Base-by-base conservation (phyloP, 2,797 vertebrate genomes). In the Sitta carolinensis region DNA sequence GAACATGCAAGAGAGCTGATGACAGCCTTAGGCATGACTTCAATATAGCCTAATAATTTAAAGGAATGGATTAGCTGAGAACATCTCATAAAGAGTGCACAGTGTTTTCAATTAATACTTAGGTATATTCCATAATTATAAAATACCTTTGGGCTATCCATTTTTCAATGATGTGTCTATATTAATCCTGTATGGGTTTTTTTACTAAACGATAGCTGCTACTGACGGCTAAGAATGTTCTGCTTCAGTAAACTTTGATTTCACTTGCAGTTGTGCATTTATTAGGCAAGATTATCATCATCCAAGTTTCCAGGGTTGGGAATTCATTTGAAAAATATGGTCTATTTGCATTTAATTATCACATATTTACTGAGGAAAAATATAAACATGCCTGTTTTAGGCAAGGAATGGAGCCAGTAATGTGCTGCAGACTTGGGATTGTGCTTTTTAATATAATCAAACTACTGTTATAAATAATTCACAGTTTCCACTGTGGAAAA, bases 371-470 rank as follows among this genome's bases (percentile, higher is more conserved):
- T 66, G 54, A 95, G 87, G 84, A 95, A 96, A 91, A 90, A 93
- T 95, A 96, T 96, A 95, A 95, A 96, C 95, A 96, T 8, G 74
- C 90, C 89, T 93, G 94, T 81, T 96, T 95, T 96, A 95, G 63
- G 61, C 93, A 94, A 96, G 96, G 95, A 97, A 91, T 95, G 93
- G 89, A 95, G 96, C 95, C 96, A 96, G 89, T 94, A 96, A 93
- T 80, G 83, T 87, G 68, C 89, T 92, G 89, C 88, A 96, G 91
- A 79, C 74, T 93, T 93, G 83, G 89, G 91, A 96, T 89, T 97
- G 93, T 94, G 93, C 91, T 96, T 96, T 97, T 96, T 97, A 96
- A 88, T 95, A 96, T 94, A 96, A 96, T 95, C 94, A 94, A 88
- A 91, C 74, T 94, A 70, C 89, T 78, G 70, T 92, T 95, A 94